Base-by-base conservation (phyloP, 2,113 vertebrate species). In the Hydropotes inermis region DNA sequence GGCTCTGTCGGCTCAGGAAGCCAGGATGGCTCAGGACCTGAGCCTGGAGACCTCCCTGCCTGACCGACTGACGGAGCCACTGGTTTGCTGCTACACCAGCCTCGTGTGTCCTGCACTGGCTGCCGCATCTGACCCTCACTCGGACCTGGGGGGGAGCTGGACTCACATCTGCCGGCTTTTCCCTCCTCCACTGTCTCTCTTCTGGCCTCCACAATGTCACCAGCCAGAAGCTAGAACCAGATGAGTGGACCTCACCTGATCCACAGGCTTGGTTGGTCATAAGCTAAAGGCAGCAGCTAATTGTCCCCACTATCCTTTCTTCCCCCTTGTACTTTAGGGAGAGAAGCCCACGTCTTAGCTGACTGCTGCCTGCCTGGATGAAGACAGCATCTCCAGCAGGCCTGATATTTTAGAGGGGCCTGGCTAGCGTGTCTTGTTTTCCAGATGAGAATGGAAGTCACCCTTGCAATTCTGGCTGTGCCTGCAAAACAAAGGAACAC, bases 1-100 rank as follows among this genome's bases (percentile, higher is more conserved):
- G n/a, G n/a, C 67, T 70, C 67, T 39, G 28, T 23, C 28, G n/a
- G 47, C 25, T 2, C 19, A 52, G 60, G 89, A 70, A 81, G 25
- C 15, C 43, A 3, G 30, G 23, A 3, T 30, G 67, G 7, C 54
- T 74, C 2, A 0, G 17, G 50, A 60, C 47, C 43, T 67, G 52
- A 50, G n/a, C n/a, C 78, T 21, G 1, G 23, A 19, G 57, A 47
- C 30, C 78, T 55, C 54, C 17, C 52, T 39, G 17, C 52, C 47
- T 23, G 25, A 36, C 52, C 30, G 2, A 81, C 8, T 10, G 1
- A 3, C 11, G 27, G 33, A 45, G 55, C 50, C 45, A 2, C 54
- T 33, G 27, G 19, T 17, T 23, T 16, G 3, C 0, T 36, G 39
- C 9, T 5, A 3, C 23, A 3, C 6, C 5, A 15, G 45, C 30